Base-by-base conservation (phyloP, 2,797 vertebrate genomes). In the Gambusia yucatana region DNA sequence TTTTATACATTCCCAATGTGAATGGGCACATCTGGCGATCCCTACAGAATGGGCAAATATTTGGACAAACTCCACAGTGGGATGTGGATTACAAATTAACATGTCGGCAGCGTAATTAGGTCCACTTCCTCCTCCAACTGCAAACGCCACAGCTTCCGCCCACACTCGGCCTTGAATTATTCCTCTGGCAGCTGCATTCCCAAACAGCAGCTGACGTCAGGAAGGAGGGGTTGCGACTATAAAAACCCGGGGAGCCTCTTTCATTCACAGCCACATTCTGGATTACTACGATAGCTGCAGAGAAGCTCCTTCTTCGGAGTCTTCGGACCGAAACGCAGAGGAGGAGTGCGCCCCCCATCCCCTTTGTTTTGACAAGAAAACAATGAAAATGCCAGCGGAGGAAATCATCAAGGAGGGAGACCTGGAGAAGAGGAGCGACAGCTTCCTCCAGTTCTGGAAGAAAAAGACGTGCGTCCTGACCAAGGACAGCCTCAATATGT, bases 361-460 rank as follows among this genome's bases (percentile, higher is more conserved):
- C 4, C 36, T 48, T 20, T 17, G 4, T 47, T 17, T 14, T 46
- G 13, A 47, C 46, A 46, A 46, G 16, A 47, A 47, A 84, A 93
- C 50, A 17, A 96, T 96, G 96, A 95, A 87, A 95, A 95, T 96
- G 93, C 93, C 96, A 10, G 92, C 94, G 70, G 88, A 87, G 14
- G 95, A 96, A 81, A 89, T 93, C 71, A 81, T 99, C 78, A 97
- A 98, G 82, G 97, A 98, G 91, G 98, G 98, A 84, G 97, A 98
- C 93, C 95, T 99, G 95, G 98, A 99, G 94, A 99, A 99, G 94
- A 96, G 98, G 82, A 99, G 98, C 92, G 97, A 97, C 93, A 98
- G 96, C 93, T 95, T 99, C 43, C 96, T 99, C 83, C 98, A 99
- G 94, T 94, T 99, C 59, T 99, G 98, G 98, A 99, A 97, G 94